Base-by-base conservation (phyloP, 2,797 vertebrate genomes). In the Phoxinus dragarum region DNA sequence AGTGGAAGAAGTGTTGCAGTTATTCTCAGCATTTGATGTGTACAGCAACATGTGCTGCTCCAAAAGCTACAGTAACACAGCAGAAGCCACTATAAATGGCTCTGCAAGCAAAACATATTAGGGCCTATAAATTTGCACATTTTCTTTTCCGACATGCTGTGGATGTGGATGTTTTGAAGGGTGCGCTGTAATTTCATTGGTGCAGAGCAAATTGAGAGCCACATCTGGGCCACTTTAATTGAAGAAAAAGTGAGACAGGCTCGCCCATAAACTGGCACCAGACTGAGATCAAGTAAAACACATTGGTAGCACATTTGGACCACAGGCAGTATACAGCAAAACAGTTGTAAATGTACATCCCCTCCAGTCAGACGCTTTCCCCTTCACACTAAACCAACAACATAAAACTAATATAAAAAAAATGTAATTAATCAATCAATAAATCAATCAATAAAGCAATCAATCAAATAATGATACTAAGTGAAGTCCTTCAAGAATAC, bases 191-290 rank as follows among this genome's bases (percentile, higher is more conserved):
- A 91, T 91, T 91, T 90, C 89, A 89, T 75, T 85, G 90, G 82
- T 81, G 84, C 90, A 93, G 87, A 92, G 89, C 89, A 86, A 91
- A 90, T 89, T 88, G 85, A 90, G 92, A 93, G 91, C 91, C 90
- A 94, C 95, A 96, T 96, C 94, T 96, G 95, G 94, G 84, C 84
- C 73, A 69, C 93, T 94, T 93, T 95, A 95, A 95, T 95, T 94
- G 93, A 92, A 86, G 73, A 87, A 92, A 93, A 93, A 92, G 91
- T 91, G 92, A 93, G 92, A 94, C 94, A 91, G 93, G 91, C 91
- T 91, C 89, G 81, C 91, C 94, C 88, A 93, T 94, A 95, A 96
- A 93, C 80, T 90, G 93, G 89, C 93, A 92, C 92, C 94, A 94
- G 91, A 93, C 93, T 86, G 93, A 95, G 94, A 96, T 96, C 94